A percentile compares a stretch with the other conserved stretches of the same genome.
phyloP scores from a whole-genome alignment of 2,113 vertebrate genomes.

The Caretta caretta region DNA sequence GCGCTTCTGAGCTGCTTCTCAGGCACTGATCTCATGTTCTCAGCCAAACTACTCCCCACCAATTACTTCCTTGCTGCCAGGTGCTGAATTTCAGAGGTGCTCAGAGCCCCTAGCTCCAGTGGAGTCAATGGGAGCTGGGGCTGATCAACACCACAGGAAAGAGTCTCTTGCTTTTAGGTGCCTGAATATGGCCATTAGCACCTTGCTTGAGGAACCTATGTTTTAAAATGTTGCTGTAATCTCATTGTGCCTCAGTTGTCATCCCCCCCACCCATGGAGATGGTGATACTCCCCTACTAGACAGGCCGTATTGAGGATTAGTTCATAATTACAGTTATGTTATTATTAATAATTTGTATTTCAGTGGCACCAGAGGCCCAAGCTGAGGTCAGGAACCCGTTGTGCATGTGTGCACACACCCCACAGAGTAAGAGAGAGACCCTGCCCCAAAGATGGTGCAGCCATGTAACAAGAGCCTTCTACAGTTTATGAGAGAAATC shows the following conservation, averaged over 20 bases:
- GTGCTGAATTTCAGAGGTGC: not conserved
- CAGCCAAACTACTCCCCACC: not conserved
- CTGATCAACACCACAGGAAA: fast-evolving
- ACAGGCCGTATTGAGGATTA: not conserved
- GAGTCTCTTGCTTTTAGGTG: not conserved
- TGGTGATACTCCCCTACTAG: not conserved
- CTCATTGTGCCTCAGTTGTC: not conserved
- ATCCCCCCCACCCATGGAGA: no score
- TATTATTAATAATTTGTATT: no score
- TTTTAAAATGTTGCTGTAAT: no score
- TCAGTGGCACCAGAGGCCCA: no score
- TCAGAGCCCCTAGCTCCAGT: no score
- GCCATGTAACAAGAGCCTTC: not conserved
- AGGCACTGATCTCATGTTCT: fast-evolving
- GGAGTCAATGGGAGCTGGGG: no score
- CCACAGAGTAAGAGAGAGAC: not conserved
- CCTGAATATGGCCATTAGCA: not conserved
- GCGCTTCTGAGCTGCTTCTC: not conserved
- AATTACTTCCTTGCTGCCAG: not conserved
- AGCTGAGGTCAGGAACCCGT: no score
- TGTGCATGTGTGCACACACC: no score
- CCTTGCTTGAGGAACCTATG: no score
- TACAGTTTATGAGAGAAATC: not conserved
- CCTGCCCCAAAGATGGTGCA: not conserved
- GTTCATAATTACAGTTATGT: not conserved